Evolutionary conservation across 2,888 invertebrate species (phyloP).

Genomic region (Drosophila tanythrix): DNA sequence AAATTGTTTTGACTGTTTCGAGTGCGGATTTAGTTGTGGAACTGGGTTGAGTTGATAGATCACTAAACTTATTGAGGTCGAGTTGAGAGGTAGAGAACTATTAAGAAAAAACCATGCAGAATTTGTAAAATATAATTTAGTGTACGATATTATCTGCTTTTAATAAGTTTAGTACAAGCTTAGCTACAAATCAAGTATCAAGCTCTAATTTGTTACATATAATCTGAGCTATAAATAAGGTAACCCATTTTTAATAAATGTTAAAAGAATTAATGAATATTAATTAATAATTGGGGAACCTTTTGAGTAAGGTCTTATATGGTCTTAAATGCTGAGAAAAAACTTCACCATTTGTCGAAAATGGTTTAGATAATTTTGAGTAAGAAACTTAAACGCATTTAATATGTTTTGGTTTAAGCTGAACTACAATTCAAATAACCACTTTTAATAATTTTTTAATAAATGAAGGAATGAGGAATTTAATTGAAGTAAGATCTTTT

Average conservation of each 20-base stretch:
- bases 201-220: no score
- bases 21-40: constrained; percentile 25
- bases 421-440: not conserved
- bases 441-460: not conserved
- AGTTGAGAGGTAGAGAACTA: constrained; percentile 1
- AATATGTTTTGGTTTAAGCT: no score
- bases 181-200: not conserved
- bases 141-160: not conserved
- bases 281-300: no score
- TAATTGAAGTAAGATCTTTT: not conserved
- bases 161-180: not conserved
- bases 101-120: constrained; percentile 18
- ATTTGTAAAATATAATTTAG: not conserved
- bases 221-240: no score
- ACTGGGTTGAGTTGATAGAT: constrained; percentile 33
- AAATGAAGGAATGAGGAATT: not conserved
- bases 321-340: not conserved
- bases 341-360: not conserved
- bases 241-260: no score
- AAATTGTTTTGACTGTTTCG: constrained; percentile 42
- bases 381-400: not conserved
- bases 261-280: no score
- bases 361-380: not conserved
- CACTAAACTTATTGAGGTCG: constrained; percentile 35
- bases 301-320: not conserved